These are phyloP conservation scores for Holothuria scabra DNA, from an alignment of 53 echinoderm and acorn worm species.

Conservation along the genomic window DNA sequence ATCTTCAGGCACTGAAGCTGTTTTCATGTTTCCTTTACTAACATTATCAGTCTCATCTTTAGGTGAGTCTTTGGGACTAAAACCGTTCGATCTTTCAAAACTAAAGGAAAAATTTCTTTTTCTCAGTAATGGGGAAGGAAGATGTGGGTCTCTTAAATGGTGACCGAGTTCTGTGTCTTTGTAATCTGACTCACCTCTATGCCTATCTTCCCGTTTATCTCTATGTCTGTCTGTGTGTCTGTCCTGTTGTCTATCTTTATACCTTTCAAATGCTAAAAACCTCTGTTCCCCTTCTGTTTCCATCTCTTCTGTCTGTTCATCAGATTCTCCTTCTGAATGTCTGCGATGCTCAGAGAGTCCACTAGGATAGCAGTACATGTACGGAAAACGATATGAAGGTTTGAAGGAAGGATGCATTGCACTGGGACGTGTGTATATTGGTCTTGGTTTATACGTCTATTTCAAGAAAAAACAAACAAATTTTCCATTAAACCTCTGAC, in stretches of 20 bases:
- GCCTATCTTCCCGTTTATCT: background rate
- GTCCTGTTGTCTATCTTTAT: constrained; percentile 16
- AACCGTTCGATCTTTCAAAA: background rate
- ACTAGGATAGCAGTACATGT: constrained; percentile 17
- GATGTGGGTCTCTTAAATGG: background rate
- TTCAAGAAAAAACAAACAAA: background rate
- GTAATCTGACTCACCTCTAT: background rate
- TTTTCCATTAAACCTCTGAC: too few species aligned
- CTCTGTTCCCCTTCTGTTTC: constrained; percentile 9
- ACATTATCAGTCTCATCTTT: background rate
- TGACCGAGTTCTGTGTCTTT: constrained; percentile 3
- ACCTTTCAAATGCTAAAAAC: background rate
- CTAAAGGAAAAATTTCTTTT: background rate
- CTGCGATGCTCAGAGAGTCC: background rate
- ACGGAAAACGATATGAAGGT: constrained; percentile 33
- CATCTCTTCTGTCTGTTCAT: constrained; percentile 21
- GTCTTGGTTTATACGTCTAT: constrained; percentile 38
- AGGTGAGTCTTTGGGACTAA: constrained; percentile 12
- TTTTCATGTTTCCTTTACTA: constrained; percentile 1
- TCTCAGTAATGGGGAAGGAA: background rate
- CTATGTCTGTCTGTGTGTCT: constrained; percentile 17
- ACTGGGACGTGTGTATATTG: constrained; percentile 30
- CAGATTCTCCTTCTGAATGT: constrained; percentile 4
- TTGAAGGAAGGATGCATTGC: constrained; percentile 25
- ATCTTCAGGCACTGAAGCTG: constrained; percentile 22